phyloP scores from a whole-genome alignment of 2,113 vertebrate species.

The Oncorhynchus gorbuscha region DNA sequence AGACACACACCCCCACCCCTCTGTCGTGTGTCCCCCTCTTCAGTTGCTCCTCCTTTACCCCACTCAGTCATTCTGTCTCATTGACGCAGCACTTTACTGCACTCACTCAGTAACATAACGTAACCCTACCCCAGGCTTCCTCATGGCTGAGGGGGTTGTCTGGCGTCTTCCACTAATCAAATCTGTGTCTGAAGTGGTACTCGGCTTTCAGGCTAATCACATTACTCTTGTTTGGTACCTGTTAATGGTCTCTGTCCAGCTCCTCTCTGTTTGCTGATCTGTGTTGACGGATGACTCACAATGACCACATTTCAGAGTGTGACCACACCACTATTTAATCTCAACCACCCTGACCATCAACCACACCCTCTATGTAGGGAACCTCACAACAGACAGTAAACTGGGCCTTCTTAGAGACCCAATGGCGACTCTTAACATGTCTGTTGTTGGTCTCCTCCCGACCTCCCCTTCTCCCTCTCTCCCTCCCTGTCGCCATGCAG shows the following conservation, averaged over 20 bases:
- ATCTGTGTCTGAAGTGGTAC: slow-evolving; percentile 56
- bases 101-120: background rate
- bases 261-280: slow-evolving; percentile 2
- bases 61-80: slow-evolving; percentile 2
- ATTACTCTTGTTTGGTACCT: slow-evolving; percentile 42
- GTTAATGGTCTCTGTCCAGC: slow-evolving; percentile 55
- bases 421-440: background rate
- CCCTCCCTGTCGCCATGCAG: slow-evolving; percentile 64
- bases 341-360: slow-evolving; percentile 41
- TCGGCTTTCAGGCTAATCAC: slow-evolving; percentile 64
- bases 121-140: slow-evolving; percentile 50
- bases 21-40: too few relatives aligned
- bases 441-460: slow-evolving; percentile 6
- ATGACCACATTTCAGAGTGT: slow-evolving; percentile 31
- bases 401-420: background rate
- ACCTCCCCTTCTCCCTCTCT: slow-evolving; percentile 26
- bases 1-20: background rate
- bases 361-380: slow-evolving; percentile 17
- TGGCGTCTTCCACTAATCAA: slow-evolving; percentile 61
- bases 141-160: slow-evolving; percentile 40
- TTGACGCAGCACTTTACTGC: background rate
- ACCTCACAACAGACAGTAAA: slow-evolving; percentile 15
- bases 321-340: slow-evolving; percentile 45
- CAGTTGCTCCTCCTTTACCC: background rate
- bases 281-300: slow-evolving; percentile 62